A percentile compares a stretch with the other conserved stretches of the same genome.
phyloP scores from a whole-genome alignment of 2,113 vertebrate species.

The Petroica traversi region DNA sequence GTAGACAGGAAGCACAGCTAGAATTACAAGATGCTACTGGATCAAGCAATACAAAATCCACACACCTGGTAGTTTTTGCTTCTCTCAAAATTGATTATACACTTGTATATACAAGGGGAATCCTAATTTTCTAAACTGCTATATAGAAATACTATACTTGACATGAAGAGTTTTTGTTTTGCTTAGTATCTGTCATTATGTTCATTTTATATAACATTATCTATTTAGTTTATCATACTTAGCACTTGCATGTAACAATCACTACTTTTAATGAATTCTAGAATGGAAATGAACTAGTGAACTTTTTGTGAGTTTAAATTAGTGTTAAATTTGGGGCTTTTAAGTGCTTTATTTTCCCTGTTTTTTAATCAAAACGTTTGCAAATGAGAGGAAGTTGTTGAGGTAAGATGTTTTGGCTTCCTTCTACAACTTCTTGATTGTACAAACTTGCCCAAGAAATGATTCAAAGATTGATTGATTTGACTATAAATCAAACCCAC shows the following conservation, averaged over 20 bases:
- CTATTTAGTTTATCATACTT: not conserved
- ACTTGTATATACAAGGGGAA: not conserved
- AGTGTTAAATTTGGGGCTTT: not conserved
- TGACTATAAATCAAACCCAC: not conserved
- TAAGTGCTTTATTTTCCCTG: not conserved
- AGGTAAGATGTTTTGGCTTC: not conserved
- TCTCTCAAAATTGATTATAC: not conserved
- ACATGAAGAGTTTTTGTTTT: not conserved
- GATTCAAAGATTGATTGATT: not conserved
- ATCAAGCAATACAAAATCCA: not conserved
- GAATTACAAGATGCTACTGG: not conserved
- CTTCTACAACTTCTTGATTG: not conserved
- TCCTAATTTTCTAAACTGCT: not conserved
- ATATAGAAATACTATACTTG: not conserved
- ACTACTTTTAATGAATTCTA: not conserved
- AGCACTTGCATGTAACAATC: accelerated
- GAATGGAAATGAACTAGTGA: not conserved
- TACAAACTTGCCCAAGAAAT: not conserved
- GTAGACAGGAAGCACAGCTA: not conserved
- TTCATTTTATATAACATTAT: not conserved
- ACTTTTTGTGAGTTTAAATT: not conserved
- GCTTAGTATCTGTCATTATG: not conserved
- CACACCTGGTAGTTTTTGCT: not conserved
- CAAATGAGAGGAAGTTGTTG: not conserved
- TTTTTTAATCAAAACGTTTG: not conserved